Conservation (phyloP, 2,888 invertebrate species). For the Prosopocoilus inquinatus region DNA sequence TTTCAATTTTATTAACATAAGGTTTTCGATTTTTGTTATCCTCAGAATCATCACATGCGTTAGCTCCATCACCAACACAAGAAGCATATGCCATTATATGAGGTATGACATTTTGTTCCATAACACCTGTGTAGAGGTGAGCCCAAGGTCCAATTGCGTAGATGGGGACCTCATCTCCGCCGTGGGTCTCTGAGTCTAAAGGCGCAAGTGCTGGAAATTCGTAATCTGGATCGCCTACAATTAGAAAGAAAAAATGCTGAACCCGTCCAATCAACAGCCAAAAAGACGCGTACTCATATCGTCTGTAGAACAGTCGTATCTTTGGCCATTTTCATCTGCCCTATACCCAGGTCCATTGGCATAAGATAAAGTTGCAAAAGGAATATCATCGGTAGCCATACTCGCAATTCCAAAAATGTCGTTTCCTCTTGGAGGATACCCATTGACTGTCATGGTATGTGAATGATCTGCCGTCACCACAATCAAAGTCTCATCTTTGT, state of each 20-base stretch:
- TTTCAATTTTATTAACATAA: too few relatives aligned
- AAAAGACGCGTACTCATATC: constrained; percentile 41
- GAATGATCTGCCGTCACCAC: constrained; percentile 79
- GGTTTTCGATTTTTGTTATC: too few relatives aligned
- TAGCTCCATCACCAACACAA: constrained; percentile 63
- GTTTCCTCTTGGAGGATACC: constrained; percentile 66
- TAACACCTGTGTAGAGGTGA: constrained; percentile 74
- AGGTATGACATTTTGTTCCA: constrained; percentile 76
- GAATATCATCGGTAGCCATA: constrained; percentile 56
- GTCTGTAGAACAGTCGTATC: constrained; percentile 56
- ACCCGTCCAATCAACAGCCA: too few relatives aligned
- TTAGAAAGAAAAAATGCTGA: background rate
- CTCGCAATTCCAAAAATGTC: constrained; percentile 59
- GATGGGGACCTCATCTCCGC: constrained; percentile 77
- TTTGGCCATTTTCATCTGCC: constrained; percentile 32
- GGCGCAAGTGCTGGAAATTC: constrained; percentile 64
- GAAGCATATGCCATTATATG: constrained; percentile 72
- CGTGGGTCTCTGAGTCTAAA: constrained; percentile 66
- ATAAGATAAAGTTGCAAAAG: constrained; percentile 69
- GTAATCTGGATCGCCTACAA: constrained; percentile 52
- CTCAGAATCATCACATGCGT: constrained; percentile 21
- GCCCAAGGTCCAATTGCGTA: constrained; percentile 76
- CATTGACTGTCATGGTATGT: constrained; percentile 73
- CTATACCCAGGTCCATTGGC: constrained; percentile 71
- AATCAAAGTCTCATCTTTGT: constrained; percentile 69